phyloP scores from a whole-genome alignment of 2,113 vertebrate genomes.

The Callorhinus ursinus region DNA sequence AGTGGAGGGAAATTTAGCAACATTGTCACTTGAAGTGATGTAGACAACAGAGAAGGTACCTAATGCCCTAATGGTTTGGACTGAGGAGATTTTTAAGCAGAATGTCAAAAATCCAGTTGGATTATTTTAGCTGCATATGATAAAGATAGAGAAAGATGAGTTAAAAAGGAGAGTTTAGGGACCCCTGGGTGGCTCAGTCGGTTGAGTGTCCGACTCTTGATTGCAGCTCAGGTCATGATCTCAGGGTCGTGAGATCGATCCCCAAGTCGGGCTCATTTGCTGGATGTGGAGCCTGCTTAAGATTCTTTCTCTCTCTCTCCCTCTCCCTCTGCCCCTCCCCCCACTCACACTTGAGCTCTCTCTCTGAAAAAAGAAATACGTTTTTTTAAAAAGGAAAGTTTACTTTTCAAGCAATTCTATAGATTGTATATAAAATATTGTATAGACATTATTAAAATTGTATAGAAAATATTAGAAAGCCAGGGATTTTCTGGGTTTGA shows the following conservation, averaged over 20 bases:
- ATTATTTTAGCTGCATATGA: neutral
- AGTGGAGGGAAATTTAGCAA: neutral
- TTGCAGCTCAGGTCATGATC: neutral
- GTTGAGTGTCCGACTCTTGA: neutral
- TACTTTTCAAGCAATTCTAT: conserved; percentile 8
- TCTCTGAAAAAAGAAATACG: neutral
- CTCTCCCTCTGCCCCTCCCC: neutral
- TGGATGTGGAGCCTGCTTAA: neutral
- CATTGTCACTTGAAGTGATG: neutral
- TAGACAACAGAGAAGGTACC: neutral
- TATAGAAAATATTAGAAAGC: conserved; percentile 50
- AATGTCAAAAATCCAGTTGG: neutral
- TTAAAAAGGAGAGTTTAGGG: neutral
- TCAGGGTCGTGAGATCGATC: neutral
- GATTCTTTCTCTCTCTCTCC: neutral
- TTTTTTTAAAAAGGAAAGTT: neutral
- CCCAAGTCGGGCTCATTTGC: neutral
- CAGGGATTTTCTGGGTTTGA: conserved; percentile 18
- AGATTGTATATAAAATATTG: conserved; percentile 26
- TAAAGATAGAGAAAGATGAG: neutral
- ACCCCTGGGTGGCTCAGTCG: neutral
- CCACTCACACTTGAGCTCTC: neutral
- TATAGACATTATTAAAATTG: conserved; percentile 34
- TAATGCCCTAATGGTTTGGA: neutral
- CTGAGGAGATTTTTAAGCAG: conserved; percentile 16